These are phyloP conservation scores for Ammodytes marinus DNA, from an alignment of 2,113 vertebrate species.

Conservation along the genomic window DNA sequence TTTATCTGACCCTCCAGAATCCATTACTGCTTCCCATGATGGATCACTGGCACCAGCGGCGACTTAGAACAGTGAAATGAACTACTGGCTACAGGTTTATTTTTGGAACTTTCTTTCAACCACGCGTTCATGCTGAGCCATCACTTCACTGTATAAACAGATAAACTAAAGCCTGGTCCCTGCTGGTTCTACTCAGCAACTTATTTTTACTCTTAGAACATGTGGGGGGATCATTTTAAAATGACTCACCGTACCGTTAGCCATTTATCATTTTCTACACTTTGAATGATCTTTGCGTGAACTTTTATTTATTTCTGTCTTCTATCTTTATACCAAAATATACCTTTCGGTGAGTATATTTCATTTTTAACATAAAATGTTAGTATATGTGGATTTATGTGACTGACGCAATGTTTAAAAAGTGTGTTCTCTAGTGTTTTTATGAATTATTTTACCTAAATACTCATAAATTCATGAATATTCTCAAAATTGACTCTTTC, in stretches of 20 bases:
- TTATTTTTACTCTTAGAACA: neutral
- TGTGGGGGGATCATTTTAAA: neutral
- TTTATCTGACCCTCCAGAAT: neutral
- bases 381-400: neutral
- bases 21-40: neutral
- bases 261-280: neutral
- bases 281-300: neutral
- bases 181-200: constrained; percentile 6
- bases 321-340: neutral
- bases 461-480: too few species aligned
- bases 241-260: neutral
- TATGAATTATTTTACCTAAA: too few species aligned
- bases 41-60: neutral
- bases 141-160: constrained; percentile 19
- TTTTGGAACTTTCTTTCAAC: constrained; percentile 6
- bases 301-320: neutral
- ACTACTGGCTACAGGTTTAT: neutral
- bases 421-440: too few species aligned
- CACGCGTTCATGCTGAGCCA: constrained; percentile 29
- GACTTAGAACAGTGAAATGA: neutral
- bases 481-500: too few species aligned
- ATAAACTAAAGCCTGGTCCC: constrained; percentile 35
- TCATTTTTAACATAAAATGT: neutral
- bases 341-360: too few species aligned
- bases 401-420: too few species aligned